Base-by-base conservation (phyloP, 2,113 vertebrate species). In the Seriola quinqueradiata region DNA sequence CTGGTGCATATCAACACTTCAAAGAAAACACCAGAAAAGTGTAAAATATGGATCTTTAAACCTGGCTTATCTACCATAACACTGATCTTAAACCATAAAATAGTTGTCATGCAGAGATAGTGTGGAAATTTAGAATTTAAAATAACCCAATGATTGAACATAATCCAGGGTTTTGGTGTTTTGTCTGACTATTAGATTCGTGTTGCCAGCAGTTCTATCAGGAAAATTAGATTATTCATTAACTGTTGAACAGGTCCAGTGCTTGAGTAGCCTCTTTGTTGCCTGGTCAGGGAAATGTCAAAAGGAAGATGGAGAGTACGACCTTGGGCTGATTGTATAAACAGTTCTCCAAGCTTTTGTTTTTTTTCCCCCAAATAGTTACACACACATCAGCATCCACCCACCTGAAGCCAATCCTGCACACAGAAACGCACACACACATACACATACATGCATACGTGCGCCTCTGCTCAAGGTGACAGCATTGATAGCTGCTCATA, bases 401-500 rank as follows among this genome's bases (percentile, higher is more conserved):
- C 11, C 65, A 48, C 60, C 36, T 57, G 8, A 58, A 69, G 19
- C 34, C 59, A 32, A 21, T 50, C 32, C 28, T 42, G 16, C 61
- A 28, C 58, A 23, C n/a, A 68, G 8, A 60, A 13, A n/a, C 70
- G 59, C 21, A 77, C 14, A 42, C 14, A 42, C 28, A 61, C 11
- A 21, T 48, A 75, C 14, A 42, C 28, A 61, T 7, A 21, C 60
- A 75, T 4, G 48, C 54, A 52, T 21, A 21, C n/a, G 16, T 59
- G 42, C 34, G 54, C 16, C 48, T 50, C 23, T 54, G 84, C 83
- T 90, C 89, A 91, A 90, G 88, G 87, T 91, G 89, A 92, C 84
- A 84, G 71, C 70, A 67, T 75, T 84, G 88, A 91, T 88, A 92
- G 81, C 69, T 81, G 52, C 74, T 88, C 64, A 86, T 90, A 87